Evolutionary conservation across 2,113 vertebrate genomes (phyloP), one percentile per base, ranked within the genome.

Genomic region (Mungos mungo): DNA sequence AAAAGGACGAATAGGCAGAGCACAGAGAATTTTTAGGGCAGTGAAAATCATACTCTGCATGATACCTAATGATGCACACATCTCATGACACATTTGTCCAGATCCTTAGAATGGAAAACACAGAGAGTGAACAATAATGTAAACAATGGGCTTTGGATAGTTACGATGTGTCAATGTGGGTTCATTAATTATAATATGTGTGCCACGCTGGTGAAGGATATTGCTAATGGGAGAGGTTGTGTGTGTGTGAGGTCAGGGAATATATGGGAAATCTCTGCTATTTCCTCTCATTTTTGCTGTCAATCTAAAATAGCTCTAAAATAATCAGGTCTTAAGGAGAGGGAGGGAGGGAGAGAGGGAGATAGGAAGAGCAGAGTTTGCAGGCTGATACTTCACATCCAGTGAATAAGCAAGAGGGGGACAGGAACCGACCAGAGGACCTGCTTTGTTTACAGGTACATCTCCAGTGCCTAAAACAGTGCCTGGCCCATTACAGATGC

Each of bases 381-480:
- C 7, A 41, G 18, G 29, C 2, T 8, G 31, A 29, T 15, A 21
- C 3, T 21, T 35, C 0, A 21, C 7, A 23, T n/a, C 12, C 35
- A 23, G 7, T 38, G 2, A 23, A 19, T 18, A 47, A 89, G 11
- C 23, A 72, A 47, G 3, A 52, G 23, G 21, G 65, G 1, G 33
- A n/a, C 2, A 47, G 19, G 65, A 57, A 38, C 13, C 29, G 54
- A 41, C 19, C 15, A 31, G 66, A 92, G 57, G 4, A 23, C 14
- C 21, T 81, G 21, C n/a, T 47, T 25, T 38, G 23, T 27, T 52
- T 69, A 15, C 10, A 33, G 47, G 1, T 4, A 6, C 1, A 45
- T 6, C 18, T 7, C 7, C 3, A 9, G 18, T 14, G 5, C 33
- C 47, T 10, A 7, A 31, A 13, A 47, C 0, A 68, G 19, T 8